Conservation (phyloP, 64 coral and sea anemone species). For the Stylophora pistillata region DNA sequence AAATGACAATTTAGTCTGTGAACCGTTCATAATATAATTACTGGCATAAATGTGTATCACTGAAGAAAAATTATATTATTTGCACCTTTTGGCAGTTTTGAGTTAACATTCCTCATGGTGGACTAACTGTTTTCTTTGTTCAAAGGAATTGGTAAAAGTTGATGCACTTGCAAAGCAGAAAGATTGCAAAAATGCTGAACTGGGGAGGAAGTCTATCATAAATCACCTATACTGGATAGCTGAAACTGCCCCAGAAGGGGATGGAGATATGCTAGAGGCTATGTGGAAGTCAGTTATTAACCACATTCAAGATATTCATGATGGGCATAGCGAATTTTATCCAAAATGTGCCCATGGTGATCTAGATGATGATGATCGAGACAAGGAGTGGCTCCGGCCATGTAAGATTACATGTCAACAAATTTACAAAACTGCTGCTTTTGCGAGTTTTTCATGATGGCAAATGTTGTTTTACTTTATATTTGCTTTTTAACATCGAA, state of each 20-base stretch:
- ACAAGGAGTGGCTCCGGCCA: neutral
- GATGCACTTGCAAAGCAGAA: neutral
- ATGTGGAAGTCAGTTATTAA: slow-evolving; percentile 51
- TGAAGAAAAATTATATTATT: neutral
- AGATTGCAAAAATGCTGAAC: slow-evolving; percentile 32
- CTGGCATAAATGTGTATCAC: neutral
- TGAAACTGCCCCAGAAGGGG: slow-evolving; percentile 33
- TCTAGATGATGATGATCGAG: slow-evolving; percentile 39
- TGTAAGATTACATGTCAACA: neutral
- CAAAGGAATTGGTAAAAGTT: slow-evolving; percentile 20
- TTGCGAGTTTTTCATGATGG: neutral
- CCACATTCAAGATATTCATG: slow-evolving; percentile 57
- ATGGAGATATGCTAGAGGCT: slow-evolving; percentile 55
- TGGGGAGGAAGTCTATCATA: slow-evolving; percentile 21
- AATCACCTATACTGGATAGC: slow-evolving; percentile 69
- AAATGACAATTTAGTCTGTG: neutral
- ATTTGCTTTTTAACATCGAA: neutral
- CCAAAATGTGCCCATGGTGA: slow-evolving; percentile 46
- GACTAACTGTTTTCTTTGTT: neutral
- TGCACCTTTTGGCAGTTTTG: too few species aligned
- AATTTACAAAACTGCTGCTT: neutral
- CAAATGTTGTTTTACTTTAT: neutral
- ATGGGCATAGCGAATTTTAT: slow-evolving; percentile 8
- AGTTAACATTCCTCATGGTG: slow-evolving; percentile 2
- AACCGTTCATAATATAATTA: too few species aligned